Conservation (phyloP, 2,113 vertebrate genomes). For the Lanius collurio region DNA sequence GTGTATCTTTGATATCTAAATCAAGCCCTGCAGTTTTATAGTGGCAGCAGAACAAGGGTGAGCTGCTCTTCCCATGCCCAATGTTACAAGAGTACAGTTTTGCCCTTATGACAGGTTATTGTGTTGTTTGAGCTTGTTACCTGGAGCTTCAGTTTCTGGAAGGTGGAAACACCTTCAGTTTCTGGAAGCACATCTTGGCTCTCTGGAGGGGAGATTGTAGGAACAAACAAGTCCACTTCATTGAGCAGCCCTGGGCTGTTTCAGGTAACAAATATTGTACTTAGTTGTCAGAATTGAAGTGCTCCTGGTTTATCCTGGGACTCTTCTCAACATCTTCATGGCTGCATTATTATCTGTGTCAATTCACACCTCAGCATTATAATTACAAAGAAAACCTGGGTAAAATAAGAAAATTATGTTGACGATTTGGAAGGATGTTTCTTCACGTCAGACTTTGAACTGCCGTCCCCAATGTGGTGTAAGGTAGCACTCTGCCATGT, state of each 20-base stretch:
- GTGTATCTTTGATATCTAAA: background rate
- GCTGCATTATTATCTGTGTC: background rate
- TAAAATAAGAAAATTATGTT: background rate
- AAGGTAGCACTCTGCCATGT: background rate
- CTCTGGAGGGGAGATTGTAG: background rate
- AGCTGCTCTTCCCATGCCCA: background rate
- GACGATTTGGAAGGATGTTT: background rate
- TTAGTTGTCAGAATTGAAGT: background rate
- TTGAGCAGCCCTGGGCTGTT: background rate
- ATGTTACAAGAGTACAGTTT: background rate
- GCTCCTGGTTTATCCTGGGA: background rate
- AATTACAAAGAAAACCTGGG: background rate
- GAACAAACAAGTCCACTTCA: background rate
- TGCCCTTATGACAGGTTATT: fast-evolving
- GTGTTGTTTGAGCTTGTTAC: fast-evolving
- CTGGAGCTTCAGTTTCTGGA: background rate
- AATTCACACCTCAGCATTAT: background rate
- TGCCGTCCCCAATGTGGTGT: background rate
- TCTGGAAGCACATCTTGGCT: background rate
- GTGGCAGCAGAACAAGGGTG: background rate
- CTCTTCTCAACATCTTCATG: background rate
- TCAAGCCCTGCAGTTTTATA: background rate
- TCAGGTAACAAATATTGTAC: background rate
- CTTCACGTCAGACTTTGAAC: background rate
- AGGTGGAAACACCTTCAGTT: background rate